A percentile compares a stretch with the other conserved stretches of the same genome.
These are phyloP conservation scores for Paramisgurnus dabryanus DNA, from an alignment of 2,113 vertebrate species.

Conservation along the genomic window DNA sequence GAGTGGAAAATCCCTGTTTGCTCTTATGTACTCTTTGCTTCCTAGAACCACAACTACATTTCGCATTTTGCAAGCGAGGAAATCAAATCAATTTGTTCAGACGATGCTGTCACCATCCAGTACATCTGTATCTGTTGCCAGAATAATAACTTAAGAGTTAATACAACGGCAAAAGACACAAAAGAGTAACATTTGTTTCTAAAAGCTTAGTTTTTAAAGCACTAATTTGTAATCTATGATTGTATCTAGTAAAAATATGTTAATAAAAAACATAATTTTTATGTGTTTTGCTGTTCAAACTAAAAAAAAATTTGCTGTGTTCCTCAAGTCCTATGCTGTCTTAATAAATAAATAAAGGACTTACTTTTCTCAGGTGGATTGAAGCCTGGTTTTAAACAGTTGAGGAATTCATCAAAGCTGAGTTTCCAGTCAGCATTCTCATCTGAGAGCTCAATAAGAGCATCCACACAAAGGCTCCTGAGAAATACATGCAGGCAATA, in stretches of 20 bases:
- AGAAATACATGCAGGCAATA: constrained; percentile 7
- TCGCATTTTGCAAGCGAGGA: background rate
- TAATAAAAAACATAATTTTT: background rate
- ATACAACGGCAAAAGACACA: too few relatives aligned
- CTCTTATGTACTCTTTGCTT: background rate
- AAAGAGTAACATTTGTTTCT: too few relatives aligned
- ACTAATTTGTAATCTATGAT: too few relatives aligned
- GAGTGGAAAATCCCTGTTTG: background rate
- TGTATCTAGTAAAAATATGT: too few relatives aligned
- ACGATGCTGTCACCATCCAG: too few relatives aligned
- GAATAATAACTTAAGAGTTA: too few relatives aligned
- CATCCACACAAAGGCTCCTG: constrained; percentile 96
- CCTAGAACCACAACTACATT: background rate
- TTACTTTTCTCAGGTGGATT: constrained; percentile 96
- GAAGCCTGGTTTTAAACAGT: constrained; percentile 94
- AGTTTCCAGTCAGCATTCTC: constrained; percentile 99
- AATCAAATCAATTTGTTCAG: background rate
- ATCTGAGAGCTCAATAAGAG: constrained; percentile 97
- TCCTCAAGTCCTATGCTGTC: background rate
- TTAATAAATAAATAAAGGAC: constrained; percentile 47
- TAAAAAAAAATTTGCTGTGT: background rate
- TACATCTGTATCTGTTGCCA: too few relatives aligned
- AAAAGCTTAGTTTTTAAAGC: too few relatives aligned
- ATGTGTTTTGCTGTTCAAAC: background rate
- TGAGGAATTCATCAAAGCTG: constrained; percentile 96